Conservation (phyloP, 64 coral and sea anemone genomes). For the Hydrozoanthus tunicans region DNA sequence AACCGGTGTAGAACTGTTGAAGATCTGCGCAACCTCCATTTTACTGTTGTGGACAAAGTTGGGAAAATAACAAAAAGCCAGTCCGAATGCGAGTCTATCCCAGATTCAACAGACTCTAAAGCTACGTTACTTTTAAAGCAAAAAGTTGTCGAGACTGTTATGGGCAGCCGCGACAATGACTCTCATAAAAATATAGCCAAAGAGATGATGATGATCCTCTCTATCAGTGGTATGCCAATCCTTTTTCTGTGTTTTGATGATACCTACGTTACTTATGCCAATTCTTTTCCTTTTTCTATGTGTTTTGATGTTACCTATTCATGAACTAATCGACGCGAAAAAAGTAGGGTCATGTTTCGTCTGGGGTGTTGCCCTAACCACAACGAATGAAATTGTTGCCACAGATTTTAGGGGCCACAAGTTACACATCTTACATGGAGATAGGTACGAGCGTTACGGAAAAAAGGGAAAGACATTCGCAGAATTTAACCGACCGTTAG, state of each 20-base stretch:
- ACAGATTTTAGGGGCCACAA: slow-evolving; percentile 33
- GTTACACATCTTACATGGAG: background rate
- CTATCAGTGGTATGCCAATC: background rate
- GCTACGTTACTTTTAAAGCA: background rate
- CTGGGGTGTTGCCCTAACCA: slow-evolving; percentile 1
- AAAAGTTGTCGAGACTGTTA: background rate
- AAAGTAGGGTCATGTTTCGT: background rate
- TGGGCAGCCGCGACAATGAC: background rate
- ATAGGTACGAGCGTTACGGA: background rate
- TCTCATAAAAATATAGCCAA: no score
- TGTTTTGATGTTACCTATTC: background rate
- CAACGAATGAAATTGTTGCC: background rate
- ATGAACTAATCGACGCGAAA: background rate
- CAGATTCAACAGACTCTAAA: background rate
- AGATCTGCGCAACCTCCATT: background rate
- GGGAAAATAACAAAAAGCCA: background rate
- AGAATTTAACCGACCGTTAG: slow-evolving; percentile 1
- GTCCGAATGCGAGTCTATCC: background rate
- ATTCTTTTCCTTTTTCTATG: no score
- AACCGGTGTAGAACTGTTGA: background rate
- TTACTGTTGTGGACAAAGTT: background rate
- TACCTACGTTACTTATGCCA: no score
- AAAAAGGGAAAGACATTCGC: background rate
- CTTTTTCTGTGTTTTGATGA: no score
- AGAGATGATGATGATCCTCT: no score